Base-by-base conservation (phyloP, 2,797 vertebrate species). In the Danio tinwini region DNA sequence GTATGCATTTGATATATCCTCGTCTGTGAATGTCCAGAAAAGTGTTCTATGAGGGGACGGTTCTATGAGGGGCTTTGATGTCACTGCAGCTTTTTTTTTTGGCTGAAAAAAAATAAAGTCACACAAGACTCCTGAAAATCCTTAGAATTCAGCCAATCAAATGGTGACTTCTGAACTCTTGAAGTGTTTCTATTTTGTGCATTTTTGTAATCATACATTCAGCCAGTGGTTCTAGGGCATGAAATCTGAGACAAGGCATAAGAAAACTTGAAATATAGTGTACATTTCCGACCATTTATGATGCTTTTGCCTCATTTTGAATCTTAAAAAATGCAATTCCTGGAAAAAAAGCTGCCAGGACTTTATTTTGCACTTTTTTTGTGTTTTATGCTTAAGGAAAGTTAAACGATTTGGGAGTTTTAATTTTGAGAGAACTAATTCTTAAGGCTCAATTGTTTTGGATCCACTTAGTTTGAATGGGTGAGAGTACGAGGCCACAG, bases 391-490 rank as follows among this genome's bases (percentile, higher is more conserved):
- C 0, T 1, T 13, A 39, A 39, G 61, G 29, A 17, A 53, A 17
- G 37, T 70, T 49, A 9, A 8, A 39, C 2, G 37, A 55, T 42
- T 19, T 55, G 50, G 37, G 71, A 61, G 12, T 21, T 39, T 73
- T 47, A 58, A 29, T 37, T 37, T 49, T 47, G 55, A n/a, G 14
- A 59, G 55, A 61, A 74, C 40, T 61, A 39, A 59, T 61, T 6
- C 44, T 61, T 49, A 42, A 12, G 14, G 44, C 42, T 74, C 44
- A 61, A 19, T 42, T 70, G 68, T 71, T 55, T 37, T 19, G 44
- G 14, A 49, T 61, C 71, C 55, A 47, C 59, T 17, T 21, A 21
- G 40, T 29, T 13, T 17, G 42, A 72, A 58, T 45, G 40, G 17
- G 13, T 45, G 11, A 72, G 52, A 72, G 53, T 17, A 72, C 19